Evolutionary conservation across 2,888 invertebrate genomes (phyloP).

Genomic region (Trachelus iudaicus): DNA sequence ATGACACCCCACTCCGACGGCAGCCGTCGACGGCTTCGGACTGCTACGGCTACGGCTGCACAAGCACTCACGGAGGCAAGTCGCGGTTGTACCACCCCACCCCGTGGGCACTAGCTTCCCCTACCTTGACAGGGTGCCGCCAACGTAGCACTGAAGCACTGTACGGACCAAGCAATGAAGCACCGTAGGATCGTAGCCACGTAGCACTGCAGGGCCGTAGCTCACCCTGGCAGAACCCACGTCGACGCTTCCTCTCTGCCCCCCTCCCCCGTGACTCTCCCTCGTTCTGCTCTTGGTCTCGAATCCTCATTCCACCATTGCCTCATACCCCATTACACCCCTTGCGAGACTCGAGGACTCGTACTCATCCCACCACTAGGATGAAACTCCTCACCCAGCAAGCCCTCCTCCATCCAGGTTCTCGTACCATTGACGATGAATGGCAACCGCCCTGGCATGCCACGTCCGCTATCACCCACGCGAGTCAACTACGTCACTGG

Average conservation of each 20-base stretch:
- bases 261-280: not conserved
- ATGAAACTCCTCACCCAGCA: not conserved
- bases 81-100: slow-evolving; percentile 18
- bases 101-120: slow-evolving; percentile 6
- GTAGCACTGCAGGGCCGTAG: not conserved
- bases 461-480: slow-evolving; percentile 34
- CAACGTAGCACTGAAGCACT: not conserved
- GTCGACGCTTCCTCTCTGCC: not conserved
- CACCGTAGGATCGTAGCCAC: not conserved
- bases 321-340: not conserved
- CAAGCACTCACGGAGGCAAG: slow-evolving; percentile 27
- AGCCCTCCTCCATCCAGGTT: not conserved
- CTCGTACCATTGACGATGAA: not conserved
- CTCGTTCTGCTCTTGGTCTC: not conserved
- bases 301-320: not conserved
- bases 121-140: slow-evolving; percentile 3
- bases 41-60: slow-evolving; percentile 6
- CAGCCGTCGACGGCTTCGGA: slow-evolving; percentile 22
- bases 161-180: not conserved
- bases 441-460: slow-evolving; percentile 27
- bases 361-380: not conserved
- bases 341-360: not conserved
- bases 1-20: slow-evolving; percentile 16
- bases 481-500: slow-evolving; percentile 34
- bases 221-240: not conserved